Percentiles rank a stretch among this genome's conserved stretches.
These are phyloP conservation scores for Strigamia maritima DNA, from an alignment of 2,888 invertebrate genomes.

Conservation along the genomic window DNA sequence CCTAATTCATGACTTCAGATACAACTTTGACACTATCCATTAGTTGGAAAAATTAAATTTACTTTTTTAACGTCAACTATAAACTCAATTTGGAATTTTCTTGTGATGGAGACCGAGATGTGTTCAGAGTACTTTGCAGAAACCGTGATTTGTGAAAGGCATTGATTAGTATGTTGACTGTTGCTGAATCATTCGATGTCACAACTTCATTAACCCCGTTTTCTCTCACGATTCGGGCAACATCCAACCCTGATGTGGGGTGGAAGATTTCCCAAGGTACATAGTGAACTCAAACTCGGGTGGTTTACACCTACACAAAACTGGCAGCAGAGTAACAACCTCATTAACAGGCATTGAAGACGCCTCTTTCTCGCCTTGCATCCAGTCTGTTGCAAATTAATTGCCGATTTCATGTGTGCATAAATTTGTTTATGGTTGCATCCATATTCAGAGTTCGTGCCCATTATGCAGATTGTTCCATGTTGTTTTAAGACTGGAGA, in stretches of 20 bases:
- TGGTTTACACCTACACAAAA: slow-evolving; percentile 2
- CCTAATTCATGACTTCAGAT: neutral
- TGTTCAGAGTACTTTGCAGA: neutral
- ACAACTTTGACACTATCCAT: neutral
- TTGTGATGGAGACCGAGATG: too few relatives aligned
- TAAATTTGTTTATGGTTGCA: slow-evolving; percentile 9
- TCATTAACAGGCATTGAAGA: slow-evolving; percentile 10
- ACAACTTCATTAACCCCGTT: slow-evolving; percentile 10
- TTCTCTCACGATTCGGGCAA: neutral
- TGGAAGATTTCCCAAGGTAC: neutral
- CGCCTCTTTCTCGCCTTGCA: slow-evolving; percentile 15
- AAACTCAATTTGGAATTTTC: neutral
- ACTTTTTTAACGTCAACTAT: neutral
- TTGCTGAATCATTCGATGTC: slow-evolving; percentile 10
- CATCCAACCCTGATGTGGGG: neutral
- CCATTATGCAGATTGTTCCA: slow-evolving; percentile 10
- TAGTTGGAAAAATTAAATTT: neutral
- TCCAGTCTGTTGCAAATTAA: slow-evolving; percentile 10
- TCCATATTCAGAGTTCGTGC: slow-evolving; percentile 8
- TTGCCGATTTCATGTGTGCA: slow-evolving; percentile 15
- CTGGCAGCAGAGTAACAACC: neutral
- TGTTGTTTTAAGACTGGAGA: neutral
- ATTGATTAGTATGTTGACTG: slow-evolving; percentile 4
- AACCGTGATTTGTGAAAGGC: neutral
- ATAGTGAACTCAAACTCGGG: neutral